phyloP scores from a whole-genome alignment of 2,888 invertebrate genomes.

The Phyllotreta striolata region DNA sequence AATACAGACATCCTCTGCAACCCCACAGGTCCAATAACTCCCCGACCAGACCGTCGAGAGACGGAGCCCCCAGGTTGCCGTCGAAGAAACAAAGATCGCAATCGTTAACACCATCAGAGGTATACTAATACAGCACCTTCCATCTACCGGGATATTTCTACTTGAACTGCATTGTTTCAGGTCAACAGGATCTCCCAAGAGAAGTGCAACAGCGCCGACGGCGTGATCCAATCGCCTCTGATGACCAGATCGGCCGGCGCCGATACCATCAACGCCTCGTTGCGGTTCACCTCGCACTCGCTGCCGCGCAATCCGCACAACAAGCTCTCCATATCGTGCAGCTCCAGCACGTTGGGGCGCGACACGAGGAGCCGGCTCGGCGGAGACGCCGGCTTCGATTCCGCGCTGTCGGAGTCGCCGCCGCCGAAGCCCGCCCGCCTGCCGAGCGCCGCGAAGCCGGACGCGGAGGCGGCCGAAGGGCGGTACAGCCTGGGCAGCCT shows the following conservation, averaged over 20 bases:
- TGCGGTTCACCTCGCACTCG: slow-evolving; percentile 68
- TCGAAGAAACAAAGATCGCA: slow-evolving; percentile 78
- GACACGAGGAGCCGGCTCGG: slow-evolving; percentile 65
- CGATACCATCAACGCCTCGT: slow-evolving; percentile 50
- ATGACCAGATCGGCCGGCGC: slow-evolving; percentile 61
- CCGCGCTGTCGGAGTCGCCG: slow-evolving; percentile 66
- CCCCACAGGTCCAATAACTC: slow-evolving; percentile 61
- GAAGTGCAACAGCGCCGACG: slow-evolving; percentile 76
- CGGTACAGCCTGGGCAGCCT: slow-evolving; percentile 54
- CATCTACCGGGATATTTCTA: background rate
- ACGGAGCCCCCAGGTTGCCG: slow-evolving; percentile 62
- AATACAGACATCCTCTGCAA: slow-evolving; percentile 61
- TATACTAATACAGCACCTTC: no score
- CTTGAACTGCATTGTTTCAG: slow-evolving; percentile 15
- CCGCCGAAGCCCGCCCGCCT: slow-evolving; percentile 73
- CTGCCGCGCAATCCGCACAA: slow-evolving; percentile 63
- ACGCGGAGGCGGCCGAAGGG: slow-evolving; percentile 53
- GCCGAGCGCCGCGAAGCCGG: slow-evolving; percentile 62
- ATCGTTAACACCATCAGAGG: slow-evolving; percentile 75
- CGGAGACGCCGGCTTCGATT: slow-evolving; percentile 65
- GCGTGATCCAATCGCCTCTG: slow-evolving; percentile 67
- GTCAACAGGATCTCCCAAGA: slow-evolving; percentile 62
- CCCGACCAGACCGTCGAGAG: slow-evolving; percentile 65
- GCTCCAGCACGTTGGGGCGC: slow-evolving; percentile 59
- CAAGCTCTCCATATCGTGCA: slow-evolving; percentile 64